These are phyloP conservation scores for Rhinophrynus dorsalis DNA, from an alignment of 2,797 vertebrate species.

Conservation along the genomic window DNA sequence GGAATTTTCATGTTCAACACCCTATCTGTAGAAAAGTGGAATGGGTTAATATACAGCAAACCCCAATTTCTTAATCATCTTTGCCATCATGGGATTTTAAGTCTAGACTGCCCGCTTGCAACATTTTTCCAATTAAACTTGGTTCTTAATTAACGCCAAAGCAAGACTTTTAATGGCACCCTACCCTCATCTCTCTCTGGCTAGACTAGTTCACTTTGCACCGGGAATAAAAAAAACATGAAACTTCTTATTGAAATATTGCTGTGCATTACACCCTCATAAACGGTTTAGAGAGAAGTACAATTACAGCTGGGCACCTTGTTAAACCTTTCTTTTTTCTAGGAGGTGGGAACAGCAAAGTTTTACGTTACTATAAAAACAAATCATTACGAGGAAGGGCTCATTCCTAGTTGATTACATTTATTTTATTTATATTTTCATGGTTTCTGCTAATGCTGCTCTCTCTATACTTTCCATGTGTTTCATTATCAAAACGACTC, in stretches of 20 bases:
- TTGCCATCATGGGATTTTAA: slow-evolving; percentile 38
- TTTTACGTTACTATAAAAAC: slow-evolving; percentile 73
- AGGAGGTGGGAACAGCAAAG: slow-evolving; percentile 44
- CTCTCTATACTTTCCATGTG: slow-evolving; percentile 69
- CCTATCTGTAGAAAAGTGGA: not conserved
- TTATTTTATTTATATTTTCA: slow-evolving; percentile 78
- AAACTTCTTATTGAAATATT: slow-evolving; percentile 42
- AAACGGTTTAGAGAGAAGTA: slow-evolving; percentile 40
- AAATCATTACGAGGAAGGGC: slow-evolving; percentile 69
- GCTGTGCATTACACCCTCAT: slow-evolving; percentile 41
- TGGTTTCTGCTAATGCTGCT: slow-evolving; percentile 59
- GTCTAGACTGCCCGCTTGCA: slow-evolving; percentile 44
- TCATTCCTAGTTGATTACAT: slow-evolving; percentile 71
- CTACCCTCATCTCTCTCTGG: not conserved
- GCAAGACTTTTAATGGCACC: slow-evolving; percentile 29
- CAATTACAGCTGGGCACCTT: slow-evolving; percentile 42
- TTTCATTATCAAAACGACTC: slow-evolving; percentile 46
- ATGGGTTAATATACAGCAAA: slow-evolving; percentile 26
- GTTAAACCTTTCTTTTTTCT: slow-evolving; percentile 38
- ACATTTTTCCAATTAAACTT: slow-evolving; percentile 48
- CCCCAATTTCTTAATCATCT: slow-evolving; percentile 38
- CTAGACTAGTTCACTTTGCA: slow-evolving; percentile 18
- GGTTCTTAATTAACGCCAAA: slow-evolving; percentile 44
- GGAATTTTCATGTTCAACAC: not conserved
- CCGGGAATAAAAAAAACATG: not conserved